phyloP scores from a whole-genome alignment of 2,888 invertebrate genomes.

The Chrysomela aeneicollis region DNA sequence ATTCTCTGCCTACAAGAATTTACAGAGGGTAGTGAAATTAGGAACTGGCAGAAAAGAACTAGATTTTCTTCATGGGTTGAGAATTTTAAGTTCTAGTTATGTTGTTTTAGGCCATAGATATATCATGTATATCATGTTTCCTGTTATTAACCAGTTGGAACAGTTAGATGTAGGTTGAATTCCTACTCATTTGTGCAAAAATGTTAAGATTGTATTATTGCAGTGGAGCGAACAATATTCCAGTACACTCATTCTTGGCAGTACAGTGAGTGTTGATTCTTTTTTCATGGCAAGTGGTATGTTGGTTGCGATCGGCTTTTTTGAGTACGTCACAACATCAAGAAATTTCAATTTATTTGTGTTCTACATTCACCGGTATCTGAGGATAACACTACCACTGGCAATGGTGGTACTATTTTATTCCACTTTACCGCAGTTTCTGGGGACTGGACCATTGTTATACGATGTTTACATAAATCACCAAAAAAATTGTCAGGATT shows the following conservation, averaged over 20 bases:
- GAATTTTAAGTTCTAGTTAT: conserved; percentile 62
- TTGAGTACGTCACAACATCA: conserved; percentile 53
- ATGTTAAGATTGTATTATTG: conserved; percentile 40
- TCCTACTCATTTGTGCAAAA: not conserved
- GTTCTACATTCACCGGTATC: conserved; percentile 60
- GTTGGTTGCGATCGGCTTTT: conserved; percentile 62
- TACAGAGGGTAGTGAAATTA: conserved; percentile 40
- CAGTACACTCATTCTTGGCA: conserved; percentile 55
- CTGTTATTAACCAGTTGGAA: conserved; percentile 42
- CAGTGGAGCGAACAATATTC: conserved; percentile 56
- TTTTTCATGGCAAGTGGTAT: conserved; percentile 71
- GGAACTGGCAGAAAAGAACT: conserved; percentile 46
- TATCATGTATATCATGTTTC: conserved; percentile 42
- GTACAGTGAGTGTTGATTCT: conserved; percentile 68
- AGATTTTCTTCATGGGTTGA: conserved; percentile 61
- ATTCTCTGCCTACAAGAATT: conserved; percentile 47
- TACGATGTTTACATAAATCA: conserved; percentile 36
- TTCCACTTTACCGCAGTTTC: conserved; percentile 59
- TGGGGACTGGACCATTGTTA: conserved; percentile 63
- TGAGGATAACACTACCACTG: conserved; percentile 63
- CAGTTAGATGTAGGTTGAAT: conserved; percentile 38
- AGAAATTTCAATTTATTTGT: conserved; percentile 54
- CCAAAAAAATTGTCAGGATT: conserved; percentile 50
- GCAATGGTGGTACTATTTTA: conserved; percentile 60
- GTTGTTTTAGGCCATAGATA: conserved; percentile 62